These are phyloP conservation scores for Channa striata DNA, from an alignment of 2,797 vertebrate species.

Conservation along the genomic window DNA sequence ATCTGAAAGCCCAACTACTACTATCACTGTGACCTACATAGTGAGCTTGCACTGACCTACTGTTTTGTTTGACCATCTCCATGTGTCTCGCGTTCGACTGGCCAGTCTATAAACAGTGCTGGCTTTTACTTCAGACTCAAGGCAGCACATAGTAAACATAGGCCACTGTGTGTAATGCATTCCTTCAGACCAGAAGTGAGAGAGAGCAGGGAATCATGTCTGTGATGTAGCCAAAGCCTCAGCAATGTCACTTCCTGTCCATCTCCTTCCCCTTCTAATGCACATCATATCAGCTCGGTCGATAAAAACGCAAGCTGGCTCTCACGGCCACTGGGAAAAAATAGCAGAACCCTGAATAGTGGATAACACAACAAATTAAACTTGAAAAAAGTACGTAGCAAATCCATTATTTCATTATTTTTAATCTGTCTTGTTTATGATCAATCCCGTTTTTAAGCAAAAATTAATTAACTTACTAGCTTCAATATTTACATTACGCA, in stretches of 20 bases:
- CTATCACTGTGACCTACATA: conserved; percentile 59
- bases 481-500: not conserved
- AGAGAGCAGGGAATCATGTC: conserved; percentile 11
- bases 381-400: not conserved
- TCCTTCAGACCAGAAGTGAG: conserved; percentile 36
- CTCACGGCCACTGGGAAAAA: not conserved
- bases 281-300: not conserved
- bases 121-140: conserved; percentile 53
- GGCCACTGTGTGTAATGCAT: conserved; percentile 45
- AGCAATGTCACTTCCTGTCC: conserved; percentile 22
- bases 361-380: not conserved
- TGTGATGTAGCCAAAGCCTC: conserved; percentile 20
- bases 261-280: conserved; percentile 1
- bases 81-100: conserved; percentile 47
- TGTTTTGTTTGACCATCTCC: conserved; percentile 72
- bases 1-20: not conserved
- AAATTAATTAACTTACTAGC: not conserved
- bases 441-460: not conserved
- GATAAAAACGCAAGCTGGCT: not conserved
- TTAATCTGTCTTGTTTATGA: not conserved
- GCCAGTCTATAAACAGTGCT: conserved; percentile 61
- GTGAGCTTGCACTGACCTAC: conserved; percentile 44
- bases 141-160: conserved; percentile 67
- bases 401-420: not conserved
- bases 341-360: not conserved